These are phyloP conservation scores for Daubentonia madagascariensis DNA, from an alignment of 2,113 vertebrate genomes.

Conservation along the genomic window DNA sequence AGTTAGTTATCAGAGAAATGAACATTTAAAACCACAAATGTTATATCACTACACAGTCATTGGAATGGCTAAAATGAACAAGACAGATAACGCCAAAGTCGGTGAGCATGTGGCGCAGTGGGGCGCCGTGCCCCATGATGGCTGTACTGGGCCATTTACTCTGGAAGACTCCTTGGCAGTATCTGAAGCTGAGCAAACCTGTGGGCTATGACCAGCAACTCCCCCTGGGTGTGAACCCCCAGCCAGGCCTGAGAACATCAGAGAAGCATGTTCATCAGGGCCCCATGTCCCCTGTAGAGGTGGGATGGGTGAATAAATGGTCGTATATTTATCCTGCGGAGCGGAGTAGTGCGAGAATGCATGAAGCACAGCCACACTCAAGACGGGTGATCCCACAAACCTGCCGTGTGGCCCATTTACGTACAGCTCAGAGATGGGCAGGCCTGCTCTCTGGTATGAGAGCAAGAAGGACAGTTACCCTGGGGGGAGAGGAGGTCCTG, in stretches of 20 bases:
- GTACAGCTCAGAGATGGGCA: not conserved
- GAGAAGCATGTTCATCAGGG: not conserved
- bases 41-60: not conserved
- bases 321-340: accelerated
- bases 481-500: not conserved
- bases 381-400: not conserved
- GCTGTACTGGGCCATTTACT: not conserved
- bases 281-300: not conserved
- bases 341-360: not conserved
- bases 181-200: not conserved
- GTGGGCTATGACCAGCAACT: not conserved
- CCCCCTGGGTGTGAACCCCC: not conserved
- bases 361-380: not conserved
- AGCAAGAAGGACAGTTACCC: not conserved
- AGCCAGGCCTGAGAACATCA: not conserved
- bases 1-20: not conserved
- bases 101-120: not conserved
- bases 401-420: not conserved
- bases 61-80: not conserved
- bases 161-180: not conserved
- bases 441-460: not conserved
- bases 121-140: accelerated
- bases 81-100: not conserved
- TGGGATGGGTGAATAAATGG: not conserved
- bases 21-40: accelerated